A percentile compares a stretch with the other conserved stretches of the same genome.
phyloP scores from a whole-genome alignment of 2,797 vertebrate species.

The Parambassis ranga region DNA sequence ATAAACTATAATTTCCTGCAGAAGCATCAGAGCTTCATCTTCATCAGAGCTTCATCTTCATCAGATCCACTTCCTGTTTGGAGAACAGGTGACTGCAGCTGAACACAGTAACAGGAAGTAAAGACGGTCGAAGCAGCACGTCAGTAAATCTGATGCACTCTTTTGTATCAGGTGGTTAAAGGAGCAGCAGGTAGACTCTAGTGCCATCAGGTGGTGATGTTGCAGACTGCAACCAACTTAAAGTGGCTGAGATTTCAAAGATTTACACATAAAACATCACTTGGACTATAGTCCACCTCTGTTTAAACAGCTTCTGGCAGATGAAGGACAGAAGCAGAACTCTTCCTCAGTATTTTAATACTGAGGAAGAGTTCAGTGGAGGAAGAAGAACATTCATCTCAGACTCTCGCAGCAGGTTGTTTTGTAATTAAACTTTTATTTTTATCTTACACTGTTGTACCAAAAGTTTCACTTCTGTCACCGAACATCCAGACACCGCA shows the following conservation, averaged over 20 bases:
- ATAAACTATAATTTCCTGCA: slow-evolving; percentile 60
- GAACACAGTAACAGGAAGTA: neutral
- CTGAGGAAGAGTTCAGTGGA: neutral
- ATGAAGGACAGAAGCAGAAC: no score
- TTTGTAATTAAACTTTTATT: neutral
- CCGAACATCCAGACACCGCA: neutral
- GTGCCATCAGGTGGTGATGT: no score
- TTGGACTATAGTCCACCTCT: no score
- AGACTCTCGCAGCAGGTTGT: neutral
- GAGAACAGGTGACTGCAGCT: neutral
- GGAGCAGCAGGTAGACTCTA: no score
- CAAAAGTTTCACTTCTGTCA: neutral
- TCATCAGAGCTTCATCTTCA: neutral
- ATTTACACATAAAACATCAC: no score
- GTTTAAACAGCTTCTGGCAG: no score
- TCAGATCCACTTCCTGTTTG: slow-evolving; percentile 6
- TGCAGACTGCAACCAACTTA: no score
- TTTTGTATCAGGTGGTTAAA: neutral
- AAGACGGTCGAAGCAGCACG: neutral
- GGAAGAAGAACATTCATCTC: no score
- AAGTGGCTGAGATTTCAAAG: no score
- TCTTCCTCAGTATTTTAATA: neutral
- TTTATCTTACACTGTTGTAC: neutral
- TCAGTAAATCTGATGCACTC: neutral
- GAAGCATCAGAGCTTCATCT: neutral